Conservation (phyloP, 30 jellyfish, hydroid and myxozoan genomes). For the Rhopilema esculentum region DNA sequence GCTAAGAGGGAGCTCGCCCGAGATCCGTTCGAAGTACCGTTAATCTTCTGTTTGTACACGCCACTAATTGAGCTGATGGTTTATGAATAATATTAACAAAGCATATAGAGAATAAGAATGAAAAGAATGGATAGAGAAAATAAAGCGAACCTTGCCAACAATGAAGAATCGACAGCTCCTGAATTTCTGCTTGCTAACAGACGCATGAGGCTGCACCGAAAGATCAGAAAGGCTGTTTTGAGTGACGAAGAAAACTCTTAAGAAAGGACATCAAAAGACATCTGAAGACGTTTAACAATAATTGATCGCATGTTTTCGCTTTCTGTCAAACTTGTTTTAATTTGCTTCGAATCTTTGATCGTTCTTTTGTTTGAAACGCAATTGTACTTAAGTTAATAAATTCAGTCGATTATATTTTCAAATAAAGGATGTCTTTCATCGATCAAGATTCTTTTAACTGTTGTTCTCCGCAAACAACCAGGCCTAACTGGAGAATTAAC, state of each 20-base stretch:
- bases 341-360: background rate
- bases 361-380: background rate
- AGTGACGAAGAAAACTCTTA: background rate
- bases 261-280: background rate
- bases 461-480: background rate
- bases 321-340: background rate
- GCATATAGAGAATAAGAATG: background rate
- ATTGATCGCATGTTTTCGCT: background rate
- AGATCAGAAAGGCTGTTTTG: background rate
- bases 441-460: background rate
- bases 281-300: background rate
- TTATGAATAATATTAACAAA: no score
- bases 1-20: no score
- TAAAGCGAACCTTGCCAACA: background rate
- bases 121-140: background rate
- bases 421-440: background rate
- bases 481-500: background rate
- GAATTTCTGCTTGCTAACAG: background rate
- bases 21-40: no score
- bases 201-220: background rate
- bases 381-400: background rate
- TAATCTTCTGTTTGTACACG: no score
- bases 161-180: background rate
- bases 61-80: no score
- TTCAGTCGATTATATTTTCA: background rate